Evolutionary conservation across 2,888 invertebrate genomes (phyloP), one percentile per base, ranked within the genome.

Genomic region (Dolichomitus sp.): DNA sequence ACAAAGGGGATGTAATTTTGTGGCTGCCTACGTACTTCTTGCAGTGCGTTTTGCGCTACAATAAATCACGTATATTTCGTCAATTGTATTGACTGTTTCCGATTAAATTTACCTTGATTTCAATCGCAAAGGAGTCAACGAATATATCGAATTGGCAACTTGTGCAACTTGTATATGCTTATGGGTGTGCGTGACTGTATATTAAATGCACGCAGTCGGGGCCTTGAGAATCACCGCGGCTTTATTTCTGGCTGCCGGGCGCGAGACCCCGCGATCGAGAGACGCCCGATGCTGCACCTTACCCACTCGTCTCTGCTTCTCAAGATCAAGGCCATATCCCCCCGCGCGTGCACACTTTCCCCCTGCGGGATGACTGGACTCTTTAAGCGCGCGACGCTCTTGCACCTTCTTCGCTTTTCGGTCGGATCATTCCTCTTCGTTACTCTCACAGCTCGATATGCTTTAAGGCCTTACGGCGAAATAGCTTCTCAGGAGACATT

Each of bases 291-390:
- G 72, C 77, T 85, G 84, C 85, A 84, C 85, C 84, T 86, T 85
- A 82, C 83, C 84, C 81, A 85, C 78, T 81, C 81, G 65, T 83
- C 86, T 86, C 73, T 80, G 79, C 76, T 77, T 74, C 90, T 91
- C 93, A 93, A 93, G 93, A 93, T 93, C 93, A 93, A 93, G 93
- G 93, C 90, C 93, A 92, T 70, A 80, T 80, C 80, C 81, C 79
- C 57, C 79, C 65, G 61, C 68, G 80, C 73, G 45, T 81, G 73
- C 70, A 82, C 76, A 81, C 70, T 66, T 61, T 52, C 75, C 75
- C 70, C 82, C 75, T 66, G 72, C 87, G 90, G 90, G 91, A 92
- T 93, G 92, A 93, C 92, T 93, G 90, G 92, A 91, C 91, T 91
- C 89, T 92, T 92, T 91, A 89, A 91, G 90, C 88, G 70, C 80